Conservation (phyloP, 1,140 invertebrate species). For the Temnothorax curvispinosus region DNA sequence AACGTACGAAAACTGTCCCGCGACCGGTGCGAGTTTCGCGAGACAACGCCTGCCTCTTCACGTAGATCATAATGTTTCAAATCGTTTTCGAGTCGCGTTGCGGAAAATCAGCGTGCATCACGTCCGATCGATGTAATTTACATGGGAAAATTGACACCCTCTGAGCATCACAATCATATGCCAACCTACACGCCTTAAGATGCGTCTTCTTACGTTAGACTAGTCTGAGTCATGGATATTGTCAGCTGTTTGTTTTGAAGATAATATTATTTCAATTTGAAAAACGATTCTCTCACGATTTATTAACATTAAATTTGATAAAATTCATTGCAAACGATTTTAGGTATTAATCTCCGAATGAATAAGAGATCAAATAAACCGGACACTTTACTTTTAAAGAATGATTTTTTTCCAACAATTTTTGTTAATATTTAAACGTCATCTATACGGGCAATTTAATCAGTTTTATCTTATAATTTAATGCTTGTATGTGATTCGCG, state of each 20-base stretch:
- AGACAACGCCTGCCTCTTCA: slow-evolving; percentile 2
- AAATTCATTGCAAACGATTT: not conserved
- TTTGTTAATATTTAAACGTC: not conserved
- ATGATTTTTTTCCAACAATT: not conserved
- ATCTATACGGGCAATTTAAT: not conserved
- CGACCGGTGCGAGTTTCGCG: slow-evolving; percentile 16
- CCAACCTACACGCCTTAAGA: not conserved
- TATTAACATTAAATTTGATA: not conserved
- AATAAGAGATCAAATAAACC: not conserved
- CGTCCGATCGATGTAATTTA: slow-evolving; percentile 28
- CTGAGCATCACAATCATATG: not conserved
- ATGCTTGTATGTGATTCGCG: not conserved
- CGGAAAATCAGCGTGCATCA: not conserved
- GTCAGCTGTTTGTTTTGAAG: not conserved
- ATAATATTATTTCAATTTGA: not conserved
- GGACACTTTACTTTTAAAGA: not conserved
- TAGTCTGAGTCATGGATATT: not conserved
- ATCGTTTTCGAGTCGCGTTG: not conserved
- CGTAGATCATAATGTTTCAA: not conserved
- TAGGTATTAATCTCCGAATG: not conserved
- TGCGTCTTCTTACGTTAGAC: not conserved
- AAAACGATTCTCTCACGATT: not conserved
- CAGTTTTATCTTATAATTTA: not conserved
- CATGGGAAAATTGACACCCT: slow-evolving; percentile 42
- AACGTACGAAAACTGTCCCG: slow-evolving; percentile 81